Evolutionary conservation across 2,888 invertebrate species (phyloP), one percentile per base, ranked within the genome.

Genomic region (Oligia latruncula): DNA sequence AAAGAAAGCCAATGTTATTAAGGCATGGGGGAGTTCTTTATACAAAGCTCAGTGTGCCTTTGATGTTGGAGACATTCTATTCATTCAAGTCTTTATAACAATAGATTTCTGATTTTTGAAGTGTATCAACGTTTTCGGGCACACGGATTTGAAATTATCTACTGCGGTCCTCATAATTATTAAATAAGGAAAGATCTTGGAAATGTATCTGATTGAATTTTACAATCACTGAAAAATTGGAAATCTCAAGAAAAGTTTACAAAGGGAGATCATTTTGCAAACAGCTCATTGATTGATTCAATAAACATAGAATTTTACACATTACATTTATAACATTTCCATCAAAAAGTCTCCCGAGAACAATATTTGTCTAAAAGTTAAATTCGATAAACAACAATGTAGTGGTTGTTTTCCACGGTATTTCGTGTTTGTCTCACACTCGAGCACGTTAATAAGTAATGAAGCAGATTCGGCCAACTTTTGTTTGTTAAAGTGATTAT

Each of bases 401-500:
- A 84, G 71, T 78, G 75, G 68, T 83, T 83, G 55, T 81, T 89
- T 83, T 88, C 78, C 74, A 80, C 82, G 78, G 77, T 79, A 83
- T 91, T 91, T 89, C 87, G 89, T 91, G 91, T 93, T 93, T 94
- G 93, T 95, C 93, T 92, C 93, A 90, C 90, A 93, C 92, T 93
- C 93, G 92, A 94, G 92, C 94, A 95, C 95, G 95, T 96, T 96
- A 96, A 96, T 96, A 96, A 96, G 93, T 96, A 96, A 97, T 96
- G 96, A 96, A 95, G 93, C 91, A 93, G 94, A 94, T 95, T 95
- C 94, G 92, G 91, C 91, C 90, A 94, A 95, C 95, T 96, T 96
- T 95, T 96, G 95, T 96, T 96, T 96, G 96, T 95, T 95, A 96
- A 96, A 96, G 95, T 96, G 95, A 96, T 96, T 97, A 96, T 97